These are phyloP conservation scores for Danio choprae DNA, from an alignment of 2,797 vertebrate species.

Conservation along the genomic window DNA sequence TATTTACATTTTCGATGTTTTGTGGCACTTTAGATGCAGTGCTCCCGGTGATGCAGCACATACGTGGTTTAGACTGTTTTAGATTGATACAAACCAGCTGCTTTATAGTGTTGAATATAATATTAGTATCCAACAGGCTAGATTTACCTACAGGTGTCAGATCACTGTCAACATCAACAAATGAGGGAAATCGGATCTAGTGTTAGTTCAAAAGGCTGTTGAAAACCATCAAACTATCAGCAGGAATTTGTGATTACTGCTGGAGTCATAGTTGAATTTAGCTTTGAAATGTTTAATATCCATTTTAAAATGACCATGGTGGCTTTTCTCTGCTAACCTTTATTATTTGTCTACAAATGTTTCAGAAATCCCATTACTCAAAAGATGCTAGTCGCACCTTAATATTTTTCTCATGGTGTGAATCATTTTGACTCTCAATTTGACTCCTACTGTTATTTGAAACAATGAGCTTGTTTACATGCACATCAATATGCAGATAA, in stretches of 20 bases:
- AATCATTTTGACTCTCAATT: slow-evolving; percentile 1
- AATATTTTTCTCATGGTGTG: slow-evolving; percentile 4
- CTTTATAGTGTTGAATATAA: slow-evolving; percentile 54
- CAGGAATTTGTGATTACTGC: slow-evolving; percentile 32
- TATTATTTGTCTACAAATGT: neutral
- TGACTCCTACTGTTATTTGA: slow-evolving; percentile 17
- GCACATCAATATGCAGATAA: no score
- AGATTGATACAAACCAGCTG: slow-evolving; percentile 66
- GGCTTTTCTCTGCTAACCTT: slow-evolving; percentile 20
- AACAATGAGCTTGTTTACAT: neutral
- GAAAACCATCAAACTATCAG: slow-evolving; percentile 45
- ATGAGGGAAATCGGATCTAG: slow-evolving; percentile 12
- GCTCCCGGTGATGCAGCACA: slow-evolving; percentile 65
- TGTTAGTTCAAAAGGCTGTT: neutral
- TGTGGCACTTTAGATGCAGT: neutral
- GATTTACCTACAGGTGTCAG: slow-evolving; percentile 44
- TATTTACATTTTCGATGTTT: neutral
- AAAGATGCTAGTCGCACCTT: slow-evolving; percentile 8
- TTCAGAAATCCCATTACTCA: slow-evolving; percentile 29
- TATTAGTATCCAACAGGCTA: slow-evolving; percentile 53
- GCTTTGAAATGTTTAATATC: neutral
- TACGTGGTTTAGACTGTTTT: slow-evolving; percentile 66
- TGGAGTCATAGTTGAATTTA: slow-evolving; percentile 27
- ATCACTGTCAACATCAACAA: neutral
- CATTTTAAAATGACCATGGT: slow-evolving; percentile 32